phyloP scores from a whole-genome alignment of 2,888 invertebrate species.

The Hylaea fasciaria region DNA sequence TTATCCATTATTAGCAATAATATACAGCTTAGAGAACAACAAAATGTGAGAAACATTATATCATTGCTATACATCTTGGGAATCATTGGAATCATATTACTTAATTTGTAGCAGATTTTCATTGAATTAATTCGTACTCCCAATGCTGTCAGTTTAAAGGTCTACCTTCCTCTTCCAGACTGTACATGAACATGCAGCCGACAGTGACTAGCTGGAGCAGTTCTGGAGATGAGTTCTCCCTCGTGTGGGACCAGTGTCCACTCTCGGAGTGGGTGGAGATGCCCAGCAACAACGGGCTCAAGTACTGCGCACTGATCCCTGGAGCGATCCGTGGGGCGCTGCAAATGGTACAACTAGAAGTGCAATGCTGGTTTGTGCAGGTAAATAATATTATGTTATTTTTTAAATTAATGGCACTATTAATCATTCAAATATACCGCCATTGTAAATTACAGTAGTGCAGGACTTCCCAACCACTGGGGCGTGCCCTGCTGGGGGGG shows the following conservation, averaged over 20 bases:
- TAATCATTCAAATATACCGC: too few relatives aligned
- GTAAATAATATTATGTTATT: conserved; percentile 53
- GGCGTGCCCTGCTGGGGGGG: too few relatives aligned
- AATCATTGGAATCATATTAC: too few relatives aligned
- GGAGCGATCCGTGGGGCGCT: conserved; percentile 97
- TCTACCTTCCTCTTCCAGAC: conserved; percentile 66
- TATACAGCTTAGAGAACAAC: too few relatives aligned
- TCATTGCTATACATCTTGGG: too few relatives aligned
- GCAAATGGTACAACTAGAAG: conserved; percentile 99
- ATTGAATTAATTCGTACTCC: background rate
- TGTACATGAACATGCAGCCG: conserved; percentile 96
- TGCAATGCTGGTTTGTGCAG: conserved; percentile 96
- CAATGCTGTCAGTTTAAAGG: conserved; percentile 12
- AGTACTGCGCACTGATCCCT: conserved; percentile 96
- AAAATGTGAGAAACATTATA: too few relatives aligned
- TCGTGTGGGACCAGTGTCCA: conserved; percentile 97
- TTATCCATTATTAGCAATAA: too few relatives aligned
- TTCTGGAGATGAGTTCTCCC: conserved; percentile 97
- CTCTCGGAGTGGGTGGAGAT: conserved; percentile 98
- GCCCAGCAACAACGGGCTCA: conserved; percentile 92
- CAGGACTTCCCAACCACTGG: too few relatives aligned
- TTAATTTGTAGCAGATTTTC: too few relatives aligned
- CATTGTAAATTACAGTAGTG: too few relatives aligned
- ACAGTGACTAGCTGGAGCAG: conserved; percentile 97
- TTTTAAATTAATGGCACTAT: too few relatives aligned